Percentiles rank a stretch among this genome's conserved stretches.
Evolutionary conservation across 2,797 vertebrate genomes (phyloP).

Genomic region (Sebastes hubbsi): DNA sequence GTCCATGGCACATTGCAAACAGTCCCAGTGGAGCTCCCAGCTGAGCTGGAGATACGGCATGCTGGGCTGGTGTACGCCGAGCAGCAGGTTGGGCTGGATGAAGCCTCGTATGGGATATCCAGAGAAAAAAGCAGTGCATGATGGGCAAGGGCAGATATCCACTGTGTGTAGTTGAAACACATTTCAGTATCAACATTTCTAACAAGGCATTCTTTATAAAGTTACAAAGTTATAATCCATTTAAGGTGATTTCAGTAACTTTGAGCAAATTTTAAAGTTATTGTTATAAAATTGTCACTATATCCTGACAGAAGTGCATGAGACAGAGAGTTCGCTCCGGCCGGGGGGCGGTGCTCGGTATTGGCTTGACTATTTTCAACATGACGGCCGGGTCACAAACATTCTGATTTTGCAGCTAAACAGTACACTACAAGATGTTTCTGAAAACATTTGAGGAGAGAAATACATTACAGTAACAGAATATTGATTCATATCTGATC

Average conservation of each 20-base stretch:
- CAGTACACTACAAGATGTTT: too few relatives aligned
- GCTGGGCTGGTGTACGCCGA: slow-evolving; percentile 9
- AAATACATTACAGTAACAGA: too few relatives aligned
- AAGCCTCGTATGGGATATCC: background rate
- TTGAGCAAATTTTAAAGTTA: background rate
- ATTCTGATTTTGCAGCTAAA: too few relatives aligned
- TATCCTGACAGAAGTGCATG: too few relatives aligned
- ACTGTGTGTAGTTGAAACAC: background rate
- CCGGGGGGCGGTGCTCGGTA: too few relatives aligned
- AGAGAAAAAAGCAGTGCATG: slow-evolving; percentile 11
- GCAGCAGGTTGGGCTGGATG: slow-evolving; percentile 33
- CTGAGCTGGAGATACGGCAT: slow-evolving; percentile 50
- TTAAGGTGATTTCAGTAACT: background rate
- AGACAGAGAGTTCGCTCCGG: rapidly evolving
- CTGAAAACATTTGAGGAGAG: too few relatives aligned
- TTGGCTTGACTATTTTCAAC: too few relatives aligned
- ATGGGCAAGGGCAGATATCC: slow-evolving; percentile 1
- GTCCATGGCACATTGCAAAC: slow-evolving; percentile 69
- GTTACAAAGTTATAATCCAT: background rate
- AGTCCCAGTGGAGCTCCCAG: slow-evolving; percentile 71
- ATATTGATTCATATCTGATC: too few relatives aligned
- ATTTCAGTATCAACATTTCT: background rate
- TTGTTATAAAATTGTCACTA: too few relatives aligned
- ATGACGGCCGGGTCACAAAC: too few relatives aligned
- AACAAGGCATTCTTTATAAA: background rate